phyloP scores from a whole-genome alignment of 2,113 vertebrate species.

The Amphiprion ocellaris region DNA sequence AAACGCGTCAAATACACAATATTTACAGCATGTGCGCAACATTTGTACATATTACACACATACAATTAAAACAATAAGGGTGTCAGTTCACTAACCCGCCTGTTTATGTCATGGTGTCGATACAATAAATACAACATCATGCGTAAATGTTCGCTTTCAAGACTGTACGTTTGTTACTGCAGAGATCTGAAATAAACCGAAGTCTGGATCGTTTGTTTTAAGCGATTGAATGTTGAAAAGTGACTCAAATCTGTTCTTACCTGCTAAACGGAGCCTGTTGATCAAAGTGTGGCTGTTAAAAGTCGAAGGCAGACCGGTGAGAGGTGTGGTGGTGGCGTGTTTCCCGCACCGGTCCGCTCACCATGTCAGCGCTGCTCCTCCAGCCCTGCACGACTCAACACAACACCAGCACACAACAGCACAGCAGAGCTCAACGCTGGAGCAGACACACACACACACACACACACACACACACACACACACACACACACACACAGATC shows the following conservation, averaged over 20 bases:
- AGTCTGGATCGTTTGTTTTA: not conserved
- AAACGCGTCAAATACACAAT: too few relatives aligned
- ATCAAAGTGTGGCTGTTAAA: not conserved
- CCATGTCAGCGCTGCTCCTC: constrained; percentile 69
- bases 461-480: too few relatives aligned
- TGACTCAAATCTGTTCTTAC: constrained; percentile 50
- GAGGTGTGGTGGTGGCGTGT: constrained; percentile 50
- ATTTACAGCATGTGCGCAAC: too few relatives aligned
- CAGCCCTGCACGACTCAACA: constrained; percentile 75
- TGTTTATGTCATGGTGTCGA: not conserved
- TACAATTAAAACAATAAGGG: too few relatives aligned
- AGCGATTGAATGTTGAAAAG: not conserved
- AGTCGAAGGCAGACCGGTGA: constrained; percentile 51
- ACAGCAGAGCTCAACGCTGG: constrained; percentile 27
- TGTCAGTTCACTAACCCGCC: not conserved
- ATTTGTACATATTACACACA: too few relatives aligned
- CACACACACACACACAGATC: constrained; percentile 76
- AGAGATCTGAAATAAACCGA: not conserved
- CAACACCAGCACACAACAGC: constrained; percentile 23
- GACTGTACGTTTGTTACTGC: not conserved
- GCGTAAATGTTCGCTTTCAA: not conserved
- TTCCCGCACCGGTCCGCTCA: constrained; percentile 67
- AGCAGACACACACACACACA: constrained; percentile 62
- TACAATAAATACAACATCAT: too few relatives aligned
- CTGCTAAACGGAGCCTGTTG: constrained; percentile 29